Evolutionary conservation across 2,888 invertebrate genomes (phyloP).

Genomic region (Thereva unica): DNA sequence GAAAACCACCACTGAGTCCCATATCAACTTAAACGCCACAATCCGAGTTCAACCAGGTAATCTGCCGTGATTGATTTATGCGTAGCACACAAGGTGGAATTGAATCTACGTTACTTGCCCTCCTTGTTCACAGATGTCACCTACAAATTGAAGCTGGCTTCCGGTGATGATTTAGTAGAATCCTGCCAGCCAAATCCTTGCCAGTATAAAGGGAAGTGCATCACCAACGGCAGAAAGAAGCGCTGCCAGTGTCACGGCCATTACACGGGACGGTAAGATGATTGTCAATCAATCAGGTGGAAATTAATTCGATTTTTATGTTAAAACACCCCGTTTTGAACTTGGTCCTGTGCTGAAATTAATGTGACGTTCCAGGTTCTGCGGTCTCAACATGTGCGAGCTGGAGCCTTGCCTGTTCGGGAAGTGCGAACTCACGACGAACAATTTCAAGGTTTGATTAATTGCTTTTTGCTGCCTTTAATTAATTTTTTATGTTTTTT

Average conservation of each 20-base stretch:
- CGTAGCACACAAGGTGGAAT: slow-evolving; percentile 10
- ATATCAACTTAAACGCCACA: slow-evolving; percentile 66
- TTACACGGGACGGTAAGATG: slow-evolving; percentile 66
- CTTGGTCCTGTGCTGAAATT: slow-evolving; percentile 9
- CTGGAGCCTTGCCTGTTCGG: slow-evolving; percentile 64
- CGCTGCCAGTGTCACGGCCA: slow-evolving; percentile 73
- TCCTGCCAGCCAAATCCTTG: slow-evolving; percentile 77
- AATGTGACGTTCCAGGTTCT: slow-evolving; percentile 61
- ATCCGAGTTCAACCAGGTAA: slow-evolving; percentile 65
- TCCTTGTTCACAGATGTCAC: slow-evolving; percentile 61
- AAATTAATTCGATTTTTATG: slow-evolving; percentile 3
- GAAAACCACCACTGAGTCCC: slow-evolving; percentile 52
- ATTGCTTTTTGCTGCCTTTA: neutral
- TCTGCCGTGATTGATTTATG: slow-evolving; percentile 38
- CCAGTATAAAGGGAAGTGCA: slow-evolving; percentile 70
- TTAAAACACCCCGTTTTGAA: neutral
- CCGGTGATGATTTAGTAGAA: slow-evolving; percentile 66
- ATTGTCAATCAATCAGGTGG: neutral
- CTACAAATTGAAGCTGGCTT: slow-evolving; percentile 67
- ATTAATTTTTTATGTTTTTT: neutral
- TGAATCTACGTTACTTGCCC: too few species aligned
- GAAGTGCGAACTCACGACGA: slow-evolving; percentile 58
- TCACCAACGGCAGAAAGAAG: slow-evolving; percentile 62
- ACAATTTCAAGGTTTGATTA: slow-evolving; percentile 52
- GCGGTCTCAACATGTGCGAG: slow-evolving; percentile 76